These are phyloP conservation scores for Sclerodermus sp. DNA, from an alignment of 2,888 invertebrate species.

Conservation along the genomic window DNA sequence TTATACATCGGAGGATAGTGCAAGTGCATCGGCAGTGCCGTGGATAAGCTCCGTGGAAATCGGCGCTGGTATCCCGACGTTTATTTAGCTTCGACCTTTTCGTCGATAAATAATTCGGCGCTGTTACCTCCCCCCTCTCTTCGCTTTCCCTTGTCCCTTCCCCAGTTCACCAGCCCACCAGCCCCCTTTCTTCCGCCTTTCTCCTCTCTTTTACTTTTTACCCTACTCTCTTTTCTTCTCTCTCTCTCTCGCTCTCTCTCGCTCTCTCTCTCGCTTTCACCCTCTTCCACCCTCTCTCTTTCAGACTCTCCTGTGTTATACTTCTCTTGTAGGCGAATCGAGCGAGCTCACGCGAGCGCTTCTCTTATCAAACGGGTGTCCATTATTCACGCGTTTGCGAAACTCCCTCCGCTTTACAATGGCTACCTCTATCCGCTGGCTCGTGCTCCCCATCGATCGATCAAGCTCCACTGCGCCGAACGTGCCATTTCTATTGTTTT, in stretches of 20 bases:
- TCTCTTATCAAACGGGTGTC: slow-evolving; percentile 52
- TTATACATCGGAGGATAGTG: slow-evolving; percentile 21
- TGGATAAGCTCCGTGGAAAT: slow-evolving; percentile 41
- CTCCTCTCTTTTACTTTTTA: background rate
- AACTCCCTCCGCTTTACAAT: slow-evolving; percentile 37
- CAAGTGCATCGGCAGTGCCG: slow-evolving; percentile 17
- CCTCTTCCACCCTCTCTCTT: slow-evolving; percentile 56
- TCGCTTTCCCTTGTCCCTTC: background rate
- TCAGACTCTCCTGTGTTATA: background rate
- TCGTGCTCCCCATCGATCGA: slow-evolving; percentile 31
- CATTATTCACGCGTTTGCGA: slow-evolving; percentile 60
- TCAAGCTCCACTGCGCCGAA: slow-evolving; percentile 17
- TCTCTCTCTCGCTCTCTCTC: slow-evolving; percentile 54
- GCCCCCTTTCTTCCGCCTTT: background rate
- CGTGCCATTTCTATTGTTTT: slow-evolving; percentile 26
- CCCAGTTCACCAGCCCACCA: background rate
- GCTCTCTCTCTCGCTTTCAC: slow-evolving; percentile 7
- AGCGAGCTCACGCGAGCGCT: slow-evolving; percentile 59
- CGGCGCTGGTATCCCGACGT: slow-evolving; percentile 37
- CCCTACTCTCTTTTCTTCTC: slow-evolving; percentile 11
- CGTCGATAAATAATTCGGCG: slow-evolving; percentile 47
- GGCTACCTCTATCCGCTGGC: slow-evolving; percentile 23
- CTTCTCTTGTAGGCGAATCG: slow-evolving; percentile 50
- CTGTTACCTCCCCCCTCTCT: slow-evolving; percentile 10
- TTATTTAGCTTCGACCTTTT: slow-evolving; percentile 47